Percentiles rank a stretch among this genome's conserved stretches.
Evolutionary conservation across 1,140 invertebrate genomes (phyloP).

Genomic region (Drosophila punjabiensis): DNA sequence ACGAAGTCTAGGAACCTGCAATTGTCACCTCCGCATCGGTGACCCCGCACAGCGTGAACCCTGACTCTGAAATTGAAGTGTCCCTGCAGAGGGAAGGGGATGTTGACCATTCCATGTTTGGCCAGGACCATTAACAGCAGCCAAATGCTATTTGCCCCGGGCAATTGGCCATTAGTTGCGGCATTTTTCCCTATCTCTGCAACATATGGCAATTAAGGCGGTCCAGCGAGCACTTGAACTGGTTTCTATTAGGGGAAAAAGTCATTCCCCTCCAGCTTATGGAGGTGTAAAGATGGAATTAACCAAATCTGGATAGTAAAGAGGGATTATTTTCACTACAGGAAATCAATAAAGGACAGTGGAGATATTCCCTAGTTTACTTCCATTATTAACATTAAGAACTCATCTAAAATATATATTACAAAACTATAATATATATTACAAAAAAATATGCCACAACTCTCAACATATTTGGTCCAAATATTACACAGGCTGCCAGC

Average conservation of each 20-base stretch:
- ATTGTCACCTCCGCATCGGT: conserved; percentile 47
- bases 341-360: not conserved
- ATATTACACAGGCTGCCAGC: not conserved
- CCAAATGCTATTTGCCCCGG: conserved; percentile 43
- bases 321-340: not conserved
- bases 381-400: not conserved
- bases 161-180: conserved; percentile 54
- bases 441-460: not conserved
- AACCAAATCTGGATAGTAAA: not conserved
- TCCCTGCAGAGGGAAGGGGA: not conserved
- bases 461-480: conserved; percentile 4
- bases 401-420: not conserved
- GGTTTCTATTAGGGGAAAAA: not conserved
- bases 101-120: conserved; percentile 29
- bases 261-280: conserved; percentile 9
- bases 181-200: conserved; percentile 49
- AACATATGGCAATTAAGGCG: conserved; percentile 57
- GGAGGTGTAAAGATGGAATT: conserved; percentile 10
- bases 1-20: conserved; percentile 33
- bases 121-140: conserved; percentile 40
- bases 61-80: conserved; percentile 52
- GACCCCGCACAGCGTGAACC: conserved; percentile 32
- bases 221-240: conserved; percentile 4
- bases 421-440: not conserved
- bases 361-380: not conserved